Conservation (phyloP, 2,113 vertebrate genomes). For the Globicephala melas region DNA sequence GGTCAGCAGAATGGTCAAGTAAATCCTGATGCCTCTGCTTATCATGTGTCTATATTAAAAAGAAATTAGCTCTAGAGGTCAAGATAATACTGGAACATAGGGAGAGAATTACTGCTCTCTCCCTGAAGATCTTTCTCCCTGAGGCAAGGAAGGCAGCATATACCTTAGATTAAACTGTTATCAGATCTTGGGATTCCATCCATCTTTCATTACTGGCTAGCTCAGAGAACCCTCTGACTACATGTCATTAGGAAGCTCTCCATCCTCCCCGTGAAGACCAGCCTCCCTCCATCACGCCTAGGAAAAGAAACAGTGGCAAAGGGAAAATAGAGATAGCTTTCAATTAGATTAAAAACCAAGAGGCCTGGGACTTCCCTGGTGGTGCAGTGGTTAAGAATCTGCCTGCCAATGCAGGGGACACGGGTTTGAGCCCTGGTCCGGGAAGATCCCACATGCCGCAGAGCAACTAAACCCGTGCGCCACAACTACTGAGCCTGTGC, state of each 20-base stretch:
- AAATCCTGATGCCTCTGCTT: constrained; percentile 56
- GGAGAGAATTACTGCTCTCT: constrained; percentile 66
- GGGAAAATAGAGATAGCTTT: neutral
- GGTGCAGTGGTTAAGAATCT: no score
- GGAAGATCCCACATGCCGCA: no score
- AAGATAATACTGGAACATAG: constrained; percentile 33
- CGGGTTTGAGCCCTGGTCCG: accelerated
- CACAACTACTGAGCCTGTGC: no score
- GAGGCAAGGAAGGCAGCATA: constrained; percentile 70
- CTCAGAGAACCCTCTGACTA: constrained; percentile 73
- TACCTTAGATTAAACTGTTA: constrained; percentile 86
- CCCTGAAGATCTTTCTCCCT: constrained; percentile 58
- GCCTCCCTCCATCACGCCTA: neutral
- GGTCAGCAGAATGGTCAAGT: constrained; percentile 27
- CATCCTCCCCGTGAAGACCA: constrained; percentile 54
- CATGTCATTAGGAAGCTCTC: constrained; percentile 80
- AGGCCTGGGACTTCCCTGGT: neutral
- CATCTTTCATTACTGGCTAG: constrained; percentile 83
- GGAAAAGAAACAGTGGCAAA: constrained; percentile 11
- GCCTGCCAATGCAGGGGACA: no score
- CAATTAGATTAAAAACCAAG: constrained; percentile 14
- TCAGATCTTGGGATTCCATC: constrained; percentile 84
- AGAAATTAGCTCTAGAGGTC: constrained; percentile 68
- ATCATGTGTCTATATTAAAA: constrained; percentile 46
- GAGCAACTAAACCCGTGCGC: no score